These are phyloP conservation scores for Agapetus fuscipes DNA, from an alignment of 2,888 invertebrate genomes.

Conservation along the genomic window DNA sequence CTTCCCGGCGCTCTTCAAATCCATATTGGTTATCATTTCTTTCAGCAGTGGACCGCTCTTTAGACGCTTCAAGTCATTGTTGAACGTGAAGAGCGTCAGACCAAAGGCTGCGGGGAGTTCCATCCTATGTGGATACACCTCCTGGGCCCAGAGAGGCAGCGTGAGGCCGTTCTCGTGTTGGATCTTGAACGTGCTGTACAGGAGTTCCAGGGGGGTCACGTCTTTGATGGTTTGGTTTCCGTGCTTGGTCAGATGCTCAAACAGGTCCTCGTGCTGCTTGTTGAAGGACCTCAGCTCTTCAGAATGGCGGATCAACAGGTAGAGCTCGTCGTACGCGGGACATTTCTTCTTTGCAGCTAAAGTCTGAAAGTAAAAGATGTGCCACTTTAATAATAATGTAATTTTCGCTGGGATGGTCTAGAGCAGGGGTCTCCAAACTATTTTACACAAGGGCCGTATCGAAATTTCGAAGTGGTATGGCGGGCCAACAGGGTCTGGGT, in stretches of 20 bases:
- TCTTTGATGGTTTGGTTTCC: slow-evolving; percentile 41
- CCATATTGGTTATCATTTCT: slow-evolving; percentile 56
- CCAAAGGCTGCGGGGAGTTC: slow-evolving; percentile 55
- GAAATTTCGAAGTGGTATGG: no score
- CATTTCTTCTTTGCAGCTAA: slow-evolving; percentile 37
- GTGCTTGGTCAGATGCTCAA: slow-evolving; percentile 48
- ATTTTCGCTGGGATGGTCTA: background rate
- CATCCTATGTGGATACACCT: slow-evolving; percentile 60
- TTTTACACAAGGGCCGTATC: no score
- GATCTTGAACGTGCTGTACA: slow-evolving; percentile 62
- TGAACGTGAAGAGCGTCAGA: slow-evolving; percentile 60
- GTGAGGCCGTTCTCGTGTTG: slow-evolving; percentile 52
- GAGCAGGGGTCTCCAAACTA: no score
- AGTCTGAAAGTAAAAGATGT: slow-evolving; percentile 27
- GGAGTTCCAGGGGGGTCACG: slow-evolving; percentile 57
- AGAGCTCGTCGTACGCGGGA: slow-evolving; percentile 34
- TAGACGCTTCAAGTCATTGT: slow-evolving; percentile 57
- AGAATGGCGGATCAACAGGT: slow-evolving; percentile 40
- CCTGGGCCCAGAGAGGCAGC: slow-evolving; percentile 66
- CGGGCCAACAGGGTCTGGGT: no score
- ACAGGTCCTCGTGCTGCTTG: slow-evolving; percentile 49
- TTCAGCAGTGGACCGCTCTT: slow-evolving; percentile 64
- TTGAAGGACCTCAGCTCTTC: slow-evolving; percentile 40
- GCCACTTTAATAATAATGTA: background rate
- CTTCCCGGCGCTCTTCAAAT: slow-evolving; percentile 36